These are phyloP conservation scores for Sitta carolinensis DNA, from an alignment of 2,797 vertebrate genomes.

Conservation along the genomic window DNA sequence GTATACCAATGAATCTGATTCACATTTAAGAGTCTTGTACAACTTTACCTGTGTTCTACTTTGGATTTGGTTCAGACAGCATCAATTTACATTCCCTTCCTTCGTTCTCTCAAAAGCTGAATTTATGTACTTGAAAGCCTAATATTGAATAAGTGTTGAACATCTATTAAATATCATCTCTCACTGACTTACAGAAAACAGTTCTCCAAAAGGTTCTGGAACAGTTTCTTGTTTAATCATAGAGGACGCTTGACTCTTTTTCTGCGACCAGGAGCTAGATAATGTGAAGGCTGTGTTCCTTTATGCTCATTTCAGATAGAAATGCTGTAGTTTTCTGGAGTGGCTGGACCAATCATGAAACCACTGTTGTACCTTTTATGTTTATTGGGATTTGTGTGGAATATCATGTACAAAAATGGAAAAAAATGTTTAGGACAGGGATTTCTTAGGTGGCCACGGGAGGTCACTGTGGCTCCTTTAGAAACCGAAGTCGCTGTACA, in stretches of 20 bases:
- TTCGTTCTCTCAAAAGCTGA: background rate
- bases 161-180: background rate
- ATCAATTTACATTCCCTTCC: background rate
- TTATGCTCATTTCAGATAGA: background rate
- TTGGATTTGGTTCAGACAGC: background rate
- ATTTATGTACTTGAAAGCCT: background rate
- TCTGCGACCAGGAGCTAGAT: background rate
- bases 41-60: background rate
- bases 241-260: background rate
- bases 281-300: background rate
- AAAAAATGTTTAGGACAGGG: background rate
- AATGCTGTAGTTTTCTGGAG: background rate
- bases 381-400: background rate
- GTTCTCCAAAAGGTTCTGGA: background rate
- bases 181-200: background rate
- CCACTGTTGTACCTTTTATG: background rate
- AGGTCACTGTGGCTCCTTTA: conserved; percentile 41
- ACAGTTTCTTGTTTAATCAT: background rate
- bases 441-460: conserved; percentile 19
- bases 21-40: background rate
- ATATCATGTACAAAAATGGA: background rate
- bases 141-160: background rate
- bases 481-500: background rate
- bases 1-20: background rate
- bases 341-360: background rate